phyloP scores from a whole-genome alignment of 2,113 vertebrate species.

The Oreochromis tanganicae region DNA sequence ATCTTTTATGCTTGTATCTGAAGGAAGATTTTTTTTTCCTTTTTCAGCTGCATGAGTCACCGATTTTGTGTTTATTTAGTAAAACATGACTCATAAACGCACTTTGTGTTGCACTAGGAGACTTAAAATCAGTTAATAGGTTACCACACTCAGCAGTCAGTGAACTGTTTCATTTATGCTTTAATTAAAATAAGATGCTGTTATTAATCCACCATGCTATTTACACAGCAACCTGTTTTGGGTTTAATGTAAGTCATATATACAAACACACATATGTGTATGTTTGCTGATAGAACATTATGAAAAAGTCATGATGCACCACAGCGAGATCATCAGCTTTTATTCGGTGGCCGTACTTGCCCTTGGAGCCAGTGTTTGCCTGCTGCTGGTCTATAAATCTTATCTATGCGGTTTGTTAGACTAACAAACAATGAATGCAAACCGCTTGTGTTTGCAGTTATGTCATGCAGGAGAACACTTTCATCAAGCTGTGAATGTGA shows the following conservation, averaged over 20 bases:
- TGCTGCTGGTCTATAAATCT: neutral
- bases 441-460: neutral
- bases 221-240: neutral
- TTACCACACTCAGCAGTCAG: neutral
- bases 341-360: neutral
- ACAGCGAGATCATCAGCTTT: neutral
- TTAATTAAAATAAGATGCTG: neutral
- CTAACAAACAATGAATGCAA: neutral
- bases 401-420: neutral
- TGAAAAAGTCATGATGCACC: neutral
- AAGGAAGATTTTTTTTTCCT: neutral
- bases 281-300: neutral
- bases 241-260: neutral
- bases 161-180: neutral
- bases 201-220: neutral
- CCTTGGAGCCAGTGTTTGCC: neutral
- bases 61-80: neutral
- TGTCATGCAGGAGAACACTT: neutral
- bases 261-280: neutral
- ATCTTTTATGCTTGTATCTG: neutral
- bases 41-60: neutral
- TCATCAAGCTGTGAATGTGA: neutral
- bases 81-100: neutral
- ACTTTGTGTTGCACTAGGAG: neutral
- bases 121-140: neutral